Percentiles rank a stretch among this genome's conserved stretches.
Conservation (phyloP, 2,888 invertebrate genomes). For the Blomia tropicalis region DNA sequence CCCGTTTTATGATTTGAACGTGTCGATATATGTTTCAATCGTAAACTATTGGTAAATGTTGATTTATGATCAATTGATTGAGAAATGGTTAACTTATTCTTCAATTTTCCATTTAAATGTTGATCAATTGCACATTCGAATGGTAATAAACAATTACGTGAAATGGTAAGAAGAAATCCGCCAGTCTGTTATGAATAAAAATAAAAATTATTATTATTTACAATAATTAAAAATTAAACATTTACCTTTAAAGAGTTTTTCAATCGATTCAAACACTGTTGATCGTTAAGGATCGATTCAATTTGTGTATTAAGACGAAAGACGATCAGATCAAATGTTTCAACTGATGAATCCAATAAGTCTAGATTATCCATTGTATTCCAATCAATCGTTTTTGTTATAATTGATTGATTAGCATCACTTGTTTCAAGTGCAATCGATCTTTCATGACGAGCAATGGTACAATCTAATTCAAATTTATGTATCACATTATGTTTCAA, state of each 20-base stretch:
- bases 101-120: neutral
- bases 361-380: slow-evolving; percentile 37
- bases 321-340: neutral
- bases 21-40: neutral
- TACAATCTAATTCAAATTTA: slow-evolving; percentile 7
- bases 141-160: neutral
- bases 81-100: neutral
- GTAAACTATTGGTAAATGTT: neutral
- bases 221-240: neutral
- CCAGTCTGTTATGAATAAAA: too few relatives aligned
- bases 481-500: neutral
- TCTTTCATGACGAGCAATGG: neutral
- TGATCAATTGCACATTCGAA: neutral
- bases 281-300: neutral
- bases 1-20: neutral
- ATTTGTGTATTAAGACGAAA: neutral
- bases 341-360: neutral
- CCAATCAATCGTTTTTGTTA: slow-evolving; percentile 47
- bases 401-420: slow-evolving; percentile 33
- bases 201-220: too few relatives aligned
- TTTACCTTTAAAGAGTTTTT: too few relatives aligned
- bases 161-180: neutral
- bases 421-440: neutral
- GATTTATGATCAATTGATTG: neutral
- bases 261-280: too few relatives aligned